A percentile compares a stretch with the other conserved stretches of the same genome.
Conservation (phyloP, 92 coral and sea anemone genomes). For the Plumapathes pennacea region DNA sequence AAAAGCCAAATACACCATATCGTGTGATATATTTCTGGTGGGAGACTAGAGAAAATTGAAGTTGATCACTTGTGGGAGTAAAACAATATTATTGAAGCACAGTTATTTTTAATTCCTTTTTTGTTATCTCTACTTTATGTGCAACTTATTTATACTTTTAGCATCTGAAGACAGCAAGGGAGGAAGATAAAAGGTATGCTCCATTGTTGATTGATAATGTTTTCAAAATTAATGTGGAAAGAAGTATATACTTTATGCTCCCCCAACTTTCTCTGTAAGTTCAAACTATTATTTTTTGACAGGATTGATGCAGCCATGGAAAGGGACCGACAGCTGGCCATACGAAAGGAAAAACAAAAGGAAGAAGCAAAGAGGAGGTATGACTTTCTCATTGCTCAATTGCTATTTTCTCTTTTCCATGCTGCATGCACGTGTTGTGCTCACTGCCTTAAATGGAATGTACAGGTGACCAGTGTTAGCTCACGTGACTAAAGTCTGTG, state of each 20-base stretch:
- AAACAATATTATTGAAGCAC: too few relatives aligned
- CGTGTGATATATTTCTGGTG: too few relatives aligned
- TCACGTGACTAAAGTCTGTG: too few relatives aligned
- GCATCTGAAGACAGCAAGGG: conserved; percentile 70
- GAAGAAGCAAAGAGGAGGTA: conserved; percentile 88
- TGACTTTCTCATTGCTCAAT: too few relatives aligned
- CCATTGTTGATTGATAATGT: background rate
- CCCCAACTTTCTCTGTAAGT: background rate
- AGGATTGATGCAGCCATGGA: conserved; percentile 93
- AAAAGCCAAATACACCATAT: too few relatives aligned
- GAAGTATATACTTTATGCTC: background rate
- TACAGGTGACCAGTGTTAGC: too few relatives aligned
- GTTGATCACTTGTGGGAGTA: too few relatives aligned
- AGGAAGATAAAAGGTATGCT: conserved; percentile 65
- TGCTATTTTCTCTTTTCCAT: too few relatives aligned
- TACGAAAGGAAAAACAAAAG: conserved; percentile 69
- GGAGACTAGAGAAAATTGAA: too few relatives aligned
- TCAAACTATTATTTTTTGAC: background rate
- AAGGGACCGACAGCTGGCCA: conserved; percentile 68
- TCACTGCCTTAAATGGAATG: too few relatives aligned
- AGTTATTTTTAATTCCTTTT: too few relatives aligned
- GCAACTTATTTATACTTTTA: background rate
- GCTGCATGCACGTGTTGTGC: too few relatives aligned
- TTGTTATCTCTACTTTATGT: background rate
- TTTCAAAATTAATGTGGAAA: background rate